These are phyloP conservation scores for Brachycybe producta DNA, from an alignment of 2,888 invertebrate species.

Conservation along the genomic window DNA sequence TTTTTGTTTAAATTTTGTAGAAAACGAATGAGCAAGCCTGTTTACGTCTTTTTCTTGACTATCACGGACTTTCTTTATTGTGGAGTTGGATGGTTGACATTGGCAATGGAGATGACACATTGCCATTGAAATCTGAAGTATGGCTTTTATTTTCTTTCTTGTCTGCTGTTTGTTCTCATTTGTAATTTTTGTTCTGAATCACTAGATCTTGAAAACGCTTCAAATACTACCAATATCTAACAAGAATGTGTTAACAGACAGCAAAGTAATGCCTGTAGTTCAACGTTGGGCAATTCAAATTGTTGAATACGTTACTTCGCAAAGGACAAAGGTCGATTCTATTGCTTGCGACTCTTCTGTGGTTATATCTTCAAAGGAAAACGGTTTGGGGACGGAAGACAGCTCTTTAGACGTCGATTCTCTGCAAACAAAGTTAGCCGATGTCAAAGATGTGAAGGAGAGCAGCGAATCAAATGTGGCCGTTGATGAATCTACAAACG, in stretches of 20 bases:
- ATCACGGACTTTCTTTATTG: conserved; percentile 77
- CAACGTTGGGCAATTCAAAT: conserved; percentile 57
- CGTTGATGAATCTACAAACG: neutral
- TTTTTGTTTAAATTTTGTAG: conserved; percentile 25
- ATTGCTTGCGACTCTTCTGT: neutral
- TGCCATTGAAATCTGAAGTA: conserved; percentile 31
- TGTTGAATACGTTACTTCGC: conserved; percentile 7
- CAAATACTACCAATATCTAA: conserved; percentile 80
- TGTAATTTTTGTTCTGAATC: no score
- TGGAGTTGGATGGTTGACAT: conserved; percentile 84
- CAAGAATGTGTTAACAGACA: conserved; percentile 82
- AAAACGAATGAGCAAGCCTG: conserved; percentile 35
- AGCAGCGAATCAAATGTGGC: neutral
- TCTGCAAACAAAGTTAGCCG: neutral
- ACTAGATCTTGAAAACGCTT: conserved; percentile 65
- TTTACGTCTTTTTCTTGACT: conserved; percentile 40
- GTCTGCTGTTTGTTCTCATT: conserved; percentile 34
- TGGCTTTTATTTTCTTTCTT: conserved; percentile 16
- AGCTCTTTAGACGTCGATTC: conserved; percentile 7
- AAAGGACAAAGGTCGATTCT: no score
- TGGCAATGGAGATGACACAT: conserved; percentile 22
- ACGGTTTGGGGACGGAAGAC: conserved; percentile 14
- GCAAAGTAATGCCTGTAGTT: conserved; percentile 70
- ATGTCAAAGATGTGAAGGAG: neutral
- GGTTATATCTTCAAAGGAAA: conserved; percentile 5